Conservation (phyloP, 2,113 vertebrate species). For the Aegithalos caudatus region DNA sequence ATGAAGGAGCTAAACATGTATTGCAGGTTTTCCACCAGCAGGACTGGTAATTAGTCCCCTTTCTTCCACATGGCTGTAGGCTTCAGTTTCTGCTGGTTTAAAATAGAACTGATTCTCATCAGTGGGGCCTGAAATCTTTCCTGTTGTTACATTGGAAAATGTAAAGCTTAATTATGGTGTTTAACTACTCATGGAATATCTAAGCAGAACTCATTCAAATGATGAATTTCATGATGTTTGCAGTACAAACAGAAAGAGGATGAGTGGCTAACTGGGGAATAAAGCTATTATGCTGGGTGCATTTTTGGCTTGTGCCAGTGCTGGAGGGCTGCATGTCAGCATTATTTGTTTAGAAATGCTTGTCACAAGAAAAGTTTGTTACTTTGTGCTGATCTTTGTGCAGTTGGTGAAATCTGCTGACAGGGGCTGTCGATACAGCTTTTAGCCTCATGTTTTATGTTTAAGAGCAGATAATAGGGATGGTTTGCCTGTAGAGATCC, state of each 20-base stretch:
- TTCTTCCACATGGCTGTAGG: neutral
- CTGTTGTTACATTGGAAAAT: neutral
- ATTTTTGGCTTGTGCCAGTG: slow-evolving; percentile 17
- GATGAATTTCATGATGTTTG: neutral
- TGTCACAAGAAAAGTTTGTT: slow-evolving; percentile 46
- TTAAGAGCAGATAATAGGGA: neutral
- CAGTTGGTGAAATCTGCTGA: slow-evolving; percentile 44
- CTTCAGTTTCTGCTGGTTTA: neutral
- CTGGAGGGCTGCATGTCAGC: slow-evolving; percentile 20
- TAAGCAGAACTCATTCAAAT: neutral
- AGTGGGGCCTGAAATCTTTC: neutral
- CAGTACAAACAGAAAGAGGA: neutral
- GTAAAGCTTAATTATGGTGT: neutral
- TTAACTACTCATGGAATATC: neutral
- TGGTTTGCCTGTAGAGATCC: neutral
- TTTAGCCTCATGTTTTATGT: neutral
- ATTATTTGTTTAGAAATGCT: slow-evolving; percentile 51
- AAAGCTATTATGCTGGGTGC: neutral
- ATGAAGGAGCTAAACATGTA: neutral
- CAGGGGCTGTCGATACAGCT: neutral
- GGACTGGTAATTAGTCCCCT: neutral
- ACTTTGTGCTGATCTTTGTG: slow-evolving; percentile 51
- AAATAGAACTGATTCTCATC: neutral
- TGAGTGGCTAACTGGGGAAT: slow-evolving; percentile 15
- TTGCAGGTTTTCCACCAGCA: neutral